phyloP scores from a whole-genome alignment of 1,140 invertebrate species.

The Ridgeia piscesae region DNA sequence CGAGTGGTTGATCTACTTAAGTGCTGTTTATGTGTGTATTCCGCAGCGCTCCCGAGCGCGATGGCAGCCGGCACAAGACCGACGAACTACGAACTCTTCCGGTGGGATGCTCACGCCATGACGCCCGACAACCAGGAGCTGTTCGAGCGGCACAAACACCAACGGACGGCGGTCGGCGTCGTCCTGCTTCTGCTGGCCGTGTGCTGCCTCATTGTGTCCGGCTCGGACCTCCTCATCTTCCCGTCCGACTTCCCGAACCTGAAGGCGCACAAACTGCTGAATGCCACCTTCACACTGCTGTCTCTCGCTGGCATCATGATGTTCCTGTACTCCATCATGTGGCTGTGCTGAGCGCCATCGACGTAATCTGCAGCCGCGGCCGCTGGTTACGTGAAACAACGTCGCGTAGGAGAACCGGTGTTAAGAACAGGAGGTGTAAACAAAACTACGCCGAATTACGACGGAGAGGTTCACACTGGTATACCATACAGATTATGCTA shows the following conservation, averaged over 20 bases:
- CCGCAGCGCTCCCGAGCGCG: neutral
- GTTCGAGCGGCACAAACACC: neutral
- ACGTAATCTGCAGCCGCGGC: neutral
- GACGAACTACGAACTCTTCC: neutral
- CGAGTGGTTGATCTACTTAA: no score
- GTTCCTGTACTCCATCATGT: conserved; percentile 8
- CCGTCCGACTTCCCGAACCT: neutral
- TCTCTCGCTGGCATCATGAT: conserved; percentile 7
- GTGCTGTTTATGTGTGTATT: neutral
- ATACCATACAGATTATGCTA: no score
- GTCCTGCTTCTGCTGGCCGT: neutral
- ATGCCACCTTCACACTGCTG: conserved; percentile 12
- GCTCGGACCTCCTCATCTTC: conserved; percentile 1
- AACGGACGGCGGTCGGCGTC: neutral
- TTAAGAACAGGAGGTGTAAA: neutral
- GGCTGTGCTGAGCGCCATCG: conserved; percentile 6
- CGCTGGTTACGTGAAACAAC: neutral
- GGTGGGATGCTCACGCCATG: neutral
- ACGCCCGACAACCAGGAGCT: neutral
- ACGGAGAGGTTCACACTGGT: no score
- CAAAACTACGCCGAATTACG: neutral
- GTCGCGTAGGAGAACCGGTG: neutral
- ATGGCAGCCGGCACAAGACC: neutral
- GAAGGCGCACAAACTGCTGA: conserved; percentile 11
- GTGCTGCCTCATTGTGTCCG: conserved; percentile 3